Conservation (phyloP, 1,140 invertebrate genomes). For the Drosophila repleta region DNA sequence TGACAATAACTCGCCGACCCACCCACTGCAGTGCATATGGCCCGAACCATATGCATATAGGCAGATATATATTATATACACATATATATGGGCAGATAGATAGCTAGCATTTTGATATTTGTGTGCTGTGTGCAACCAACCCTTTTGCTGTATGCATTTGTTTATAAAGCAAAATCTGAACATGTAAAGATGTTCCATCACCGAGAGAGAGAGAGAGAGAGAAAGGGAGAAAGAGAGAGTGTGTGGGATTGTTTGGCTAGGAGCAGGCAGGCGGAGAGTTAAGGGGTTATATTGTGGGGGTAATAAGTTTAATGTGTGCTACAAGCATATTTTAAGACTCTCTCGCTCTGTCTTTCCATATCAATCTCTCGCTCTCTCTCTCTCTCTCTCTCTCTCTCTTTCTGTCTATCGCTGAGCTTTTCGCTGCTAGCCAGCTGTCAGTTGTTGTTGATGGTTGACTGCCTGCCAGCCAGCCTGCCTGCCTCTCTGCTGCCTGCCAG, state of each 20-base stretch:
- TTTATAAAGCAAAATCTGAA: slow-evolving; percentile 64
- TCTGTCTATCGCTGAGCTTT: slow-evolving; percentile 40
- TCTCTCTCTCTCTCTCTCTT: neutral
- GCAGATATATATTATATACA: slow-evolving; percentile 35
- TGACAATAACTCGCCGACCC: slow-evolving; percentile 44
- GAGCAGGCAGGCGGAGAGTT: neutral
- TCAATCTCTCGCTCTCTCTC: neutral
- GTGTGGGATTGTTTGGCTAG: slow-evolving; percentile 1
- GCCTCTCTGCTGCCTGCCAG: slow-evolving; percentile 7
- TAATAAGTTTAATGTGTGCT: slow-evolving; percentile 83
- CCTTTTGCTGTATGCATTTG: slow-evolving; percentile 68
- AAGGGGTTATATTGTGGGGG: slow-evolving; percentile 23
- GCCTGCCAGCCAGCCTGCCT: slow-evolving; percentile 27
- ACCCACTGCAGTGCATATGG: slow-evolving; percentile 24
- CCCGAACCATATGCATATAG: neutral
- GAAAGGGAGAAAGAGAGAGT: slow-evolving; percentile 1
- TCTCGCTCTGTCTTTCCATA: neutral
- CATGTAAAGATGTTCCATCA: slow-evolving; percentile 52
- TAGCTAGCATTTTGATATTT: slow-evolving; percentile 66
- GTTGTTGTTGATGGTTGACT: slow-evolving; percentile 71
- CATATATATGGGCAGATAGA: slow-evolving; percentile 30
- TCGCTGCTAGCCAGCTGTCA: slow-evolving; percentile 74
- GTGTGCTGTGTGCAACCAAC: slow-evolving; percentile 64
- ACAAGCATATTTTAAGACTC: slow-evolving; percentile 73
- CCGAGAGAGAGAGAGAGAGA: slow-evolving; percentile 35